Percentiles rank a stretch among this genome's conserved stretches.
phyloP scores from a whole-genome alignment of 2,113 vertebrate species.

The Mesembrinibis cayennensis region DNA sequence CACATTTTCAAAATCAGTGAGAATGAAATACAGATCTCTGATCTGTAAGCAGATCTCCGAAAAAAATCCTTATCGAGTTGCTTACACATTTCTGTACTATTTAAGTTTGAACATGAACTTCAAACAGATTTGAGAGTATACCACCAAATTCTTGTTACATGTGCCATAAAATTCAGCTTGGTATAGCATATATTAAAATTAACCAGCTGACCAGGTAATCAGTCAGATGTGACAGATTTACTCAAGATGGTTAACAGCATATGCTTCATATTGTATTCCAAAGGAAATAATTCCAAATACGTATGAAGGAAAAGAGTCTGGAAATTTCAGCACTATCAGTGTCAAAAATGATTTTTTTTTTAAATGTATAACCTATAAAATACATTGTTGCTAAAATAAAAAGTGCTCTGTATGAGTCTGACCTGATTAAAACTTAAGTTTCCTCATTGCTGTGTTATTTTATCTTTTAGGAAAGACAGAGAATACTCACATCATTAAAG shows the following conservation, averaged over 20 bases:
- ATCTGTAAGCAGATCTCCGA: background rate
- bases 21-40: background rate
- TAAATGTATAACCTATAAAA: background rate
- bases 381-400: background rate
- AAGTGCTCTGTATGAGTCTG: background rate
- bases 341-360: background rate
- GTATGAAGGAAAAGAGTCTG: background rate
- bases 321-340: background rate
- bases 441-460: background rate
- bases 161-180: background rate
- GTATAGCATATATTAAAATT: background rate
- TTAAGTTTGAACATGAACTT: background rate
- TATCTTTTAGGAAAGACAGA: background rate
- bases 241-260: background rate
- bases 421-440: background rate
- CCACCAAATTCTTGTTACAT: background rate
- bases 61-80: background rate
- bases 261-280: background rate
- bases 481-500: background rate
- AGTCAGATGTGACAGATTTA: background rate
- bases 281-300: background rate
- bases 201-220: background rate
- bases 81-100: background rate
- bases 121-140: background rate
- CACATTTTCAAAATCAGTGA: background rate